These are phyloP conservation scores for Drosophila pruinosa DNA, from an alignment of 1,140 invertebrate species.

Conservation along the genomic window DNA sequence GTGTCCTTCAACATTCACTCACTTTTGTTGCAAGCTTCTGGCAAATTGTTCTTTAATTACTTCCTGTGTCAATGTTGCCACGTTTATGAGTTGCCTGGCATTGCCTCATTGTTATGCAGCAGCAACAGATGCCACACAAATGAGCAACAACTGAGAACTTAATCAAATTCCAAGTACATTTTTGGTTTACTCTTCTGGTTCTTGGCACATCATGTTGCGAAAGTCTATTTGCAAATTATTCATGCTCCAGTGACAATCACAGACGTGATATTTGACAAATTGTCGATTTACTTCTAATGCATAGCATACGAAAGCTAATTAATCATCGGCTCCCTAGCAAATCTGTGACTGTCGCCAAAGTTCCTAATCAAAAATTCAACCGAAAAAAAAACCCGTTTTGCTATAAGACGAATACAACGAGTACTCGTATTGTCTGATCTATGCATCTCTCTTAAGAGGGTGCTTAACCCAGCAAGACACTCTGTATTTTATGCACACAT, in stretches of 20 bases:
- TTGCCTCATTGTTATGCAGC: constrained; percentile 70
- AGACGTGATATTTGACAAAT: constrained; percentile 47
- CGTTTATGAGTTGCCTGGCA: constrained; percentile 56
- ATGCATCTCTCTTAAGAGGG: not conserved
- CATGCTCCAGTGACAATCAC: constrained; percentile 30
- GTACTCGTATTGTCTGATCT: not conserved
- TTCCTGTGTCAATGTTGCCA: constrained; percentile 62
- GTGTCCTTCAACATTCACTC: not conserved
- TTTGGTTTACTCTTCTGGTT: not conserved
- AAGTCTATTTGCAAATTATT: constrained; percentile 34
- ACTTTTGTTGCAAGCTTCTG: constrained; percentile 30
- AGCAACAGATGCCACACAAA: constrained; percentile 62
- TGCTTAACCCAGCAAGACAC: not conserved
- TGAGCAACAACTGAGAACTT: constrained; percentile 50
- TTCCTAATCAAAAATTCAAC: constrained; percentile 60
- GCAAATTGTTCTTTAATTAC: constrained; percentile 79
- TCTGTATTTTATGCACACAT: not conserved
- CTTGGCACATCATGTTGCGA: not conserved
- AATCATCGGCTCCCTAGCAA: constrained; percentile 48
- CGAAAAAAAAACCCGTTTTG: not conserved
- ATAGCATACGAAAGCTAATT: constrained; percentile 49
- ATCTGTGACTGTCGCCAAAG: constrained; percentile 54
- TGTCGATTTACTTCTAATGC: constrained; percentile 14
- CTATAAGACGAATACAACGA: not conserved
- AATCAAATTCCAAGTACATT: constrained; percentile 58